phyloP scores from a whole-genome alignment of 2,888 invertebrate species.

The Zonitis immaculata region DNA sequence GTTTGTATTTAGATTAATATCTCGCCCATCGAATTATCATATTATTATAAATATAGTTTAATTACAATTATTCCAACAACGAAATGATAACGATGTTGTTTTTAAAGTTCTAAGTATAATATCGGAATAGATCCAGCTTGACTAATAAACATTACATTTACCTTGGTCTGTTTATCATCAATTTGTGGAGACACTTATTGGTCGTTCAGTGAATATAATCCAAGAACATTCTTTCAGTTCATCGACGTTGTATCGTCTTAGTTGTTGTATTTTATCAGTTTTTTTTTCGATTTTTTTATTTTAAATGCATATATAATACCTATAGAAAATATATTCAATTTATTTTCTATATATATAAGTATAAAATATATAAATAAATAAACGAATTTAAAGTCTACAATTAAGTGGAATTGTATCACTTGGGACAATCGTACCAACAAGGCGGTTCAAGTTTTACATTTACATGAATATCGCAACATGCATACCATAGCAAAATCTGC shows the following conservation, averaged over 20 bases:
- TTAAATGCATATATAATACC: too few species aligned
- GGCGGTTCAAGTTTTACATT: conserved; percentile 12
- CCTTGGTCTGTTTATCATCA: conserved; percentile 9
- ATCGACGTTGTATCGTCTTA: conserved; percentile 1
- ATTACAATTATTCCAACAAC: background rate
- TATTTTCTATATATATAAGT: too few species aligned
- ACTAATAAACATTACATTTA: conserved; percentile 8
- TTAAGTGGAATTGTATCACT: conserved; percentile 15
- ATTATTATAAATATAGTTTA: conserved; percentile 1
- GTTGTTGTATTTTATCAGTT: conserved; percentile 7
- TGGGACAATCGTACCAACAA: conserved; percentile 10
- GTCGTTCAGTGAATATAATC: background rate
- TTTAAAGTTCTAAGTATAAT: background rate
- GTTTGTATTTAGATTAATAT: background rate
- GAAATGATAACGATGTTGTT: conserved; percentile 4
- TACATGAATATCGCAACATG: conserved; percentile 17
- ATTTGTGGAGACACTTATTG: conserved; percentile 11
- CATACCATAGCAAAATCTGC: conserved; percentile 4
- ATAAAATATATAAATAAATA: conserved; percentile 7
- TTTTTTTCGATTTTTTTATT: too few species aligned
- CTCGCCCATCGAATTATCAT: background rate
- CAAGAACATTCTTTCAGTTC: conserved; percentile 2
- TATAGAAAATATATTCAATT: conserved; percentile 3
- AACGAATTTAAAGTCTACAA: conserved; percentile 9
- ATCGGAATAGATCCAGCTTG: conserved; percentile 2